These are phyloP conservation scores for Argya squamiceps DNA, from an alignment of 2,797 vertebrate species.

Conservation along the genomic window DNA sequence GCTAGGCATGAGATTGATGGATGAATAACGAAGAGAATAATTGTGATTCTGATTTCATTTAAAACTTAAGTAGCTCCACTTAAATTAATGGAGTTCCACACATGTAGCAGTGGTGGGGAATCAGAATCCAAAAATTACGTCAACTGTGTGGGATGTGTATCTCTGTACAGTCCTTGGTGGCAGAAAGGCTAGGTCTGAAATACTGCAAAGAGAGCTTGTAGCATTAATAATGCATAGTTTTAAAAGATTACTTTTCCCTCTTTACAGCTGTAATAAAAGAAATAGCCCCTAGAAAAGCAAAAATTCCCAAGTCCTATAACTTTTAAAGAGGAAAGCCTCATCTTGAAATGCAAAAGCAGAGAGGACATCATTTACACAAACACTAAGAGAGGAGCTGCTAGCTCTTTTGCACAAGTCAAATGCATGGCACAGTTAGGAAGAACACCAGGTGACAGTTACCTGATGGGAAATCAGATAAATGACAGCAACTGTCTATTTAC, in stretches of 20 bases:
- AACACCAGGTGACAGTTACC: neutral
- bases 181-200: neutral
- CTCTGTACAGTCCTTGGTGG: neutral
- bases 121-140: neutral
- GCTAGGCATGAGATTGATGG: constrained; percentile 2
- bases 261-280: neutral
- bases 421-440: neutral
- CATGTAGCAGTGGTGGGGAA: neutral
- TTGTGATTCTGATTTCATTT: constrained; percentile 33
- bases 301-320: neutral
- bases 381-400: neutral
- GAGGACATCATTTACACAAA: neutral
- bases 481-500: constrained; percentile 22
- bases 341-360: neutral
- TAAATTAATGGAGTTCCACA: constrained; percentile 3
- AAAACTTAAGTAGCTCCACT: neutral
- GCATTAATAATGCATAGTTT: constrained; percentile 8
- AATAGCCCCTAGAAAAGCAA: constrained; percentile 19
- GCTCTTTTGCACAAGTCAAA: neutral
- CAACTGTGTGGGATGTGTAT: neutral
- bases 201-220: neutral
- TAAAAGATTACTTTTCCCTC: neutral
- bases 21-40: constrained; percentile 27
- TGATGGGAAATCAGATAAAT: constrained; percentile 46
- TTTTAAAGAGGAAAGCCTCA: neutral